Conservation (phyloP, 2,113 vertebrate species). For the Puntigrus tetrazona region DNA sequence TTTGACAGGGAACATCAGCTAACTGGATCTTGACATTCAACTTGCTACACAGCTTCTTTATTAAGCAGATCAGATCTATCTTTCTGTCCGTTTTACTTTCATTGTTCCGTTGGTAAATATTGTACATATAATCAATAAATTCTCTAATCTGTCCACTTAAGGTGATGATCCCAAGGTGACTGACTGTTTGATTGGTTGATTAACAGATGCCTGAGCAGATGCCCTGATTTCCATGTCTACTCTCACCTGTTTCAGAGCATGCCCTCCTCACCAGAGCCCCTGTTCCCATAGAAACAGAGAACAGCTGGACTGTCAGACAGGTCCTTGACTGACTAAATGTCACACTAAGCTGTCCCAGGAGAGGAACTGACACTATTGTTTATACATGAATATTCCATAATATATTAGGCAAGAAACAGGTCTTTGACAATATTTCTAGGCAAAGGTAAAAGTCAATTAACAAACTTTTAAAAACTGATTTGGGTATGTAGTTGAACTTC, state of each 20-base stretch:
- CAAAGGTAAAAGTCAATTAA: not conserved
- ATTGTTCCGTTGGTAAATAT: not conserved
- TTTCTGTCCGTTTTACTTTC: not conserved
- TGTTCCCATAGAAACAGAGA: conserved; percentile 44
- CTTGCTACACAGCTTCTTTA: conserved; percentile 31
- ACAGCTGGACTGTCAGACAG: conserved; percentile 58
- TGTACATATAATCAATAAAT: not conserved
- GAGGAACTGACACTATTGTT: conserved; percentile 5
- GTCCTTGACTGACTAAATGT: conserved; percentile 61
- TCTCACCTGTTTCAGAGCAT: conserved; percentile 24
- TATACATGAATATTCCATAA: no score
- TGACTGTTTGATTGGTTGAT: conserved; percentile 66
- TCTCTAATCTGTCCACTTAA: not conserved
- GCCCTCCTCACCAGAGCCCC: conserved; percentile 18
- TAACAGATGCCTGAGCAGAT: conserved; percentile 11
- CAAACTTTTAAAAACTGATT: not conserved
- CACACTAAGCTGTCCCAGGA: conserved; percentile 27
- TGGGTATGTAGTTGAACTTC: not conserved
- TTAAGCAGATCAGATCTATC: not conserved
- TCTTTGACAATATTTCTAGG: no score
- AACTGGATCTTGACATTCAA: conserved; percentile 38
- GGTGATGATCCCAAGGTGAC: conserved; percentile 25
- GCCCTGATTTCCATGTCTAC: conserved; percentile 12
- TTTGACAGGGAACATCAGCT: no score
- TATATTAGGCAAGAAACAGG: no score